Evolutionary conservation across 2,113 vertebrate species (phyloP), one percentile per base, ranked within the genome.

Genomic region (Ellobius talpinus): DNA sequence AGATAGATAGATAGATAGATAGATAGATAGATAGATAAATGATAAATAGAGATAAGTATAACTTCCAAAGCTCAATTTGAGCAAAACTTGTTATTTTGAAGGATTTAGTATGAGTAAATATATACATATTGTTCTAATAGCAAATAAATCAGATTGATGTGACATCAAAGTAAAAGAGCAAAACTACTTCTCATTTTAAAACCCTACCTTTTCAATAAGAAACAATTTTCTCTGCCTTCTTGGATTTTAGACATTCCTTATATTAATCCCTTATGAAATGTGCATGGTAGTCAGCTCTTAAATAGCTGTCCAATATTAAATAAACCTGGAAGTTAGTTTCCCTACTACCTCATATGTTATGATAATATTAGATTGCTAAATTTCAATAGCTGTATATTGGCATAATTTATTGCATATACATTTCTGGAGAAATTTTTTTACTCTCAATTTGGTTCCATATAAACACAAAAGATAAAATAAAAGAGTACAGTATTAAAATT

Each of bases 131-230:
- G 21, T 77, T 55, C 85, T 84, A 81, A 66, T 33, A 76, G 33
- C 17, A 66, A 66, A 88, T 65, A 45, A 65, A 58, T 84, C 66
- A 94, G 79, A 58, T 89, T 1, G 12, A 65, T 81, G 55, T 84
- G 26, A 78, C 29, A 61, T 36, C 78, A n/a, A 19, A 36, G 7
- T 2, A 85, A 81, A 91, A 65, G 52, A 21, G 4, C 12, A 96
- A 91, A 85, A 1, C 2, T 26, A 1, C 2, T n/a, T 73, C 3
- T 92, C 14, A 91, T 89, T 91, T 96, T 93, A 65, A 72, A 97
- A 55, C 6, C 72, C 10, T 72, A 33, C 29, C 16, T 73, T 82
- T 87, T 81, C 55, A 93, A 70, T 17, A 89, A 4, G 0, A 66
- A 47, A 86, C 23, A 86, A 66, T 5, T 66, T 23, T 47, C 8